Evolutionary conservation across 2,888 invertebrate species (phyloP), one percentile per base, ranked within the genome.

Genomic region (Drosophila mercatorum): DNA sequence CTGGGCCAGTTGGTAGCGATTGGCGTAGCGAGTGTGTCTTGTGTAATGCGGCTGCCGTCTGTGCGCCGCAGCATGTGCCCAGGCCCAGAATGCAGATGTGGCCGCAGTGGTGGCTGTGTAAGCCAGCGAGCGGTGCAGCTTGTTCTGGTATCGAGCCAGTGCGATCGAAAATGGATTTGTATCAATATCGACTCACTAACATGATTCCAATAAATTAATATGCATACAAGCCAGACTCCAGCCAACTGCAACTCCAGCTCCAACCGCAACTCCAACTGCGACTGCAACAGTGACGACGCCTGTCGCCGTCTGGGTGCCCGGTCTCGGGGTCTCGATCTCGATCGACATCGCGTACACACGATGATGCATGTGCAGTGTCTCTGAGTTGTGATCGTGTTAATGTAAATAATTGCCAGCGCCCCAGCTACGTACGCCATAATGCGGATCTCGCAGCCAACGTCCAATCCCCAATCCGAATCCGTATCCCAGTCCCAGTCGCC

Each of bases 131-230:
- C 40, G 17, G n/a, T 10, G 34, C 38, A 47, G 57, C 57, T 49
- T 67, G 58, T 52, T 51, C 26, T 43, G 36, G 76, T 88, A 89
- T 90, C 90, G 85, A 53, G 63, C 75, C 81, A 77, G 77, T 60
- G 80, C 91, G 89, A 91, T 91, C 91, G 88, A 92, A 91, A 92
- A 92, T 91, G 91, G 92, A 92, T 92, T 92, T 92, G 92, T 92
- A 92, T 92, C 92, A 92, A 92, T 92, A 92, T 92, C 92, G 91
- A 91, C 92, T 91, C 91, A 86, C 85, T 89, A 92, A 92, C 92
- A 92, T 92, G 92, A 92, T 90, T 92, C 90, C 92, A 92, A 92
- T 92, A 92, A 92, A 92, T 92, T 92, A 91, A 92, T 92, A 92
- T 91, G 88, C 90, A 87, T 87, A 90, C 90, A 79, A 88, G 83